Evolutionary conservation across 2,888 invertebrate genomes (phyloP), one percentile per base, ranked within the genome.

Genomic region (Drosophila kanekoi): DNA sequence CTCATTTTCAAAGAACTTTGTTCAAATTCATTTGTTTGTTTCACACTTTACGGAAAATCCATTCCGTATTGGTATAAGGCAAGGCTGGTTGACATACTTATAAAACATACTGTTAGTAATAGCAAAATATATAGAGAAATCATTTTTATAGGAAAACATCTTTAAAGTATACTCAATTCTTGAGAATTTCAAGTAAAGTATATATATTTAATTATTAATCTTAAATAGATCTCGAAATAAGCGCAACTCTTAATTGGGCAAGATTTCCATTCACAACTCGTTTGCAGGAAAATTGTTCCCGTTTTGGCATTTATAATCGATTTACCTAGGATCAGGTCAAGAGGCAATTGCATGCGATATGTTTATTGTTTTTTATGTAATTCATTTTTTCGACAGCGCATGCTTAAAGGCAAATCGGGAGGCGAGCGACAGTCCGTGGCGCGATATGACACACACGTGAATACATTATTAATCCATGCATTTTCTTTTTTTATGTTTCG

Each of bases 381-480:
- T n/a, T 10, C 2, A 1, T 4, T n/a, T 38, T 38, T n/a, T 28
- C 2, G 28, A 13, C 11, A 35, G 13, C 41, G 41, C 2, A 1
- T 35, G 35, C 35, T 35, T 35, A 4, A 35, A 13, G 41, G 16
- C 11, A 13, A 14, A 2, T 16, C 16, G 40, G n/a, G 1, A 2
- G 40, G 5, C 1, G 11, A n/a, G 18, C 14, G 32, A 18, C 28
- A 9, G 32, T 54, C 11, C 54, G 44, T 47, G 23, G 13, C 32
- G 32, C 33, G 32, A 51, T 51, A 43, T 62, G 62, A 37, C 37
- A 44, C 32, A 44, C 63, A 62, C 3, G 43, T 49, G 48, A 48
- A 52, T 58, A 16, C 45, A 67, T 65, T 38, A 66, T 65, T 66
- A 45, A 66, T 67, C 23, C 47, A 16, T 35, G 33, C 45, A 47